Conservation (phyloP, 2,113 vertebrate species). For the Dipodomys stephensi region DNA sequence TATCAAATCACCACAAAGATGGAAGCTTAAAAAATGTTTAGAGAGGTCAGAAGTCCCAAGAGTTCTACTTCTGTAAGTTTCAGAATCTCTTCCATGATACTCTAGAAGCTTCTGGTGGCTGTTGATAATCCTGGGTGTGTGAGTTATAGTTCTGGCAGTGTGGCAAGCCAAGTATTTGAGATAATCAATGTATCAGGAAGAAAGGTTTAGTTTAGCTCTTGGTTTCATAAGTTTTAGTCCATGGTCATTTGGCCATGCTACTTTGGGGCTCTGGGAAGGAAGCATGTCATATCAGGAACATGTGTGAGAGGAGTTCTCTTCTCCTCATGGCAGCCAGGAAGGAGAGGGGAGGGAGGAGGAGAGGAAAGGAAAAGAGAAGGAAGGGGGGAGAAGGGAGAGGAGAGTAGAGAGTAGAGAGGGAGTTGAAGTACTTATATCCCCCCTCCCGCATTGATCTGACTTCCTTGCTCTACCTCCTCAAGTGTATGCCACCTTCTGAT, state of each 20-base stretch:
- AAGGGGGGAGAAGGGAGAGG: too few relatives aligned
- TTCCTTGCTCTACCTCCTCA: not conserved
- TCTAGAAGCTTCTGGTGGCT: not conserved
- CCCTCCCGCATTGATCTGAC: not conserved
- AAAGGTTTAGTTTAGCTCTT: not conserved
- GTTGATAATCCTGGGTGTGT: accelerated
- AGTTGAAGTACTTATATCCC: not conserved
- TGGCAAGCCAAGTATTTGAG: not conserved
- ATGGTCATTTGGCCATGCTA: not conserved
- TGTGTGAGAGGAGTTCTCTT: not conserved
- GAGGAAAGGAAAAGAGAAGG: too few relatives aligned
- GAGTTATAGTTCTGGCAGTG: not conserved
- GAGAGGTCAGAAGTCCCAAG: not conserved
- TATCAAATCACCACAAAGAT: too few relatives aligned
- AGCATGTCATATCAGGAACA: too few relatives aligned
- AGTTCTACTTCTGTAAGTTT: not conserved
- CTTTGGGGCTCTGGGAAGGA: not conserved
- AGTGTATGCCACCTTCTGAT: not conserved
- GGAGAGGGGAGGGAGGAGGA: too few relatives aligned
- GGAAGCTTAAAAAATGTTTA: not conserved
- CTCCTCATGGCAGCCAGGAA: too few relatives aligned
- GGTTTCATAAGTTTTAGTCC: not conserved
- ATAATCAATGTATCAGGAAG: not conserved
- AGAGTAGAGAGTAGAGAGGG: not conserved
- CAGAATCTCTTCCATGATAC: not conserved